phyloP scores from a whole-genome alignment of 2,797 vertebrate genomes.

The Prionace glauca region DNA sequence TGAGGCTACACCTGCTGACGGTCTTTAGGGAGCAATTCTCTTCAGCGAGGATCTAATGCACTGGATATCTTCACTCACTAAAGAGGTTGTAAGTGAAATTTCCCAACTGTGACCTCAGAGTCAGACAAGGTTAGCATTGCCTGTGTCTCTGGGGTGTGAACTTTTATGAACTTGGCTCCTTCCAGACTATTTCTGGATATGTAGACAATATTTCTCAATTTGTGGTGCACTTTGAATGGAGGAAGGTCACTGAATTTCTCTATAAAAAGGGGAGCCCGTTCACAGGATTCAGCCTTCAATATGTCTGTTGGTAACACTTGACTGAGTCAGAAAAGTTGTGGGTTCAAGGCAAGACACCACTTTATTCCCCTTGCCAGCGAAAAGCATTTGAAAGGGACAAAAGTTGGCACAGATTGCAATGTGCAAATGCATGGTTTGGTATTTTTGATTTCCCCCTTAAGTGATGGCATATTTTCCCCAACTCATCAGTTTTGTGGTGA shows the following conservation, averaged over 20 bases:
- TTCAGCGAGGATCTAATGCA: not conserved
- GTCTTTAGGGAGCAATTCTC: no score
- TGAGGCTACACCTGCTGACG: not conserved
- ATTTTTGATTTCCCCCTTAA: no score
- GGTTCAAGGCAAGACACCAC: not conserved
- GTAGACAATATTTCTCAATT: not conserved
- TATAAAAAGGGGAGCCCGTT: not conserved
- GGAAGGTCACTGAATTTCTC: not conserved
- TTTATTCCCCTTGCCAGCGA: not conserved
- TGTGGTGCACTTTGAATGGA: not conserved
- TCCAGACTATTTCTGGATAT: not conserved
- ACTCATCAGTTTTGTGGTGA: no score
- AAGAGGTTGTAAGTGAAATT: not conserved
- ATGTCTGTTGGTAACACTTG: no score
- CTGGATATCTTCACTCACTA: not conserved
- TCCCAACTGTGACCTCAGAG: not conserved
- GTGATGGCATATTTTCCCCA: no score
- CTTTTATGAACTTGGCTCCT: not conserved
- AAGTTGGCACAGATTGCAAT: not conserved
- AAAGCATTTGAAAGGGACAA: not conserved
- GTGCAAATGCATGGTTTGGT: no score
- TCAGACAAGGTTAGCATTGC: not conserved
- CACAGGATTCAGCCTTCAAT: no score
- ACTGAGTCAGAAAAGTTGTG: no score
- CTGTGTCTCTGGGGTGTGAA: not conserved